These are phyloP conservation scores for Lithophane semibrunnea DNA, from an alignment of 2,888 invertebrate species.

Conservation along the genomic window DNA sequence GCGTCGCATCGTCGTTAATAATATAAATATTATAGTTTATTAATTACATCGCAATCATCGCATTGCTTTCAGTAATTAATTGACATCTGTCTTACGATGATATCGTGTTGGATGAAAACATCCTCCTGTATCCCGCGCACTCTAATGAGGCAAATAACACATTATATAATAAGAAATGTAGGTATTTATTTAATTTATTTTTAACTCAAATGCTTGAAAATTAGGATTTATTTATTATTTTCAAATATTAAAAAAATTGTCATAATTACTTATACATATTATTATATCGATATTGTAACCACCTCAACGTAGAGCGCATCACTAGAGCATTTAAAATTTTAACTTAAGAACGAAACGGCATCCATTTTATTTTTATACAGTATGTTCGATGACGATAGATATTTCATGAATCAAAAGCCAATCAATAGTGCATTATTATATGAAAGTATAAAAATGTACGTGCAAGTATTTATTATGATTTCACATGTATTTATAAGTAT, in stretches of 20 bases:
- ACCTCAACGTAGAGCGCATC: background rate
- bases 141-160: constrained; percentile 37
- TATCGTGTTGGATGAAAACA: constrained; percentile 46
- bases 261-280: background rate
- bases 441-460: constrained; percentile 20
- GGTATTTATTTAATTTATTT: background rate
- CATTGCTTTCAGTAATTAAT: constrained; percentile 50
- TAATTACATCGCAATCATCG: constrained; percentile 18
- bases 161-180: background rate
- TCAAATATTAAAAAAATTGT: background rate
- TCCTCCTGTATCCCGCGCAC: constrained; percentile 24
- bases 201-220: background rate
- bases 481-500: constrained; percentile 57
- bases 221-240: no score
- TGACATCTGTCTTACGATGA: constrained; percentile 40
- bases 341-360: background rate
- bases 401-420: constrained; percentile 13
- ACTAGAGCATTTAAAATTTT: constrained; percentile 19
- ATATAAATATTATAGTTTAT: constrained; percentile 26
- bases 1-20: background rate
- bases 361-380: constrained; percentile 22
- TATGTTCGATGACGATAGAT: background rate
- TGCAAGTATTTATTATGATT: constrained; percentile 57
- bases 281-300: background rate
- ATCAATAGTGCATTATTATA: constrained; percentile 5